Percentiles rank a stretch among this genome's conserved stretches.
Conservation (phyloP, 2,113 vertebrate genomes). For the Calidris pygmaea region DNA sequence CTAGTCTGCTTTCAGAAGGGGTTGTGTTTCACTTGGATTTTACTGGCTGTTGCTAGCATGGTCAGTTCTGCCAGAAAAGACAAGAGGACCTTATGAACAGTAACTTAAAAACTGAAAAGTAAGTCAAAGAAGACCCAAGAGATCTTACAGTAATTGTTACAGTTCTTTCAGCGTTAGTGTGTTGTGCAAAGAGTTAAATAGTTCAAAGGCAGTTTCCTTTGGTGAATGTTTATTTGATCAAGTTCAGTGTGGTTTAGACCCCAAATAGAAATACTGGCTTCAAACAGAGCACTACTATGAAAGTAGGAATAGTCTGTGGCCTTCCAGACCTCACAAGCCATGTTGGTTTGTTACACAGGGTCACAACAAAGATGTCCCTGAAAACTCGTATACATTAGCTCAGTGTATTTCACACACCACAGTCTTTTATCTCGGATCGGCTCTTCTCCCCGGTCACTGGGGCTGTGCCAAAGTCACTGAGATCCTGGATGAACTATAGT, state of each 20-base stretch:
- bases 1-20: not conserved
- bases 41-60: not conserved
- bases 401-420: not conserved
- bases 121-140: not conserved
- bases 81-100: not conserved
- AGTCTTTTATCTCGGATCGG: not conserved
- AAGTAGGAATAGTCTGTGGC: slow-evolving; percentile 26
- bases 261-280: slow-evolving; percentile 41
- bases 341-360: slow-evolving; percentile 15
- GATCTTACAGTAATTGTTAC: not conserved
- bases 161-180: not conserved
- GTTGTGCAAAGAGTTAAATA: slow-evolving; percentile 35
- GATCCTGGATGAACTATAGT: not conserved
- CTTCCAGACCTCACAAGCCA: slow-evolving; percentile 34
- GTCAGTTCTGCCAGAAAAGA: not conserved
- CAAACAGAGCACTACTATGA: slow-evolving; percentile 50
- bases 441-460: not conserved
- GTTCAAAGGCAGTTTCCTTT: slow-evolving; percentile 34
- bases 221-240: slow-evolving; percentile 50
- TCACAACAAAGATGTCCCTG: slow-evolving; percentile 39
- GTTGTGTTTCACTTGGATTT: slow-evolving; percentile 1
- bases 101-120: not conserved
- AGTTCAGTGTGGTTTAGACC: slow-evolving; percentile 47
- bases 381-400: slow-evolving; percentile 2
- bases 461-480: not conserved